phyloP scores from a whole-genome alignment of 2,113 vertebrate genomes.

The Albula goreensis region DNA sequence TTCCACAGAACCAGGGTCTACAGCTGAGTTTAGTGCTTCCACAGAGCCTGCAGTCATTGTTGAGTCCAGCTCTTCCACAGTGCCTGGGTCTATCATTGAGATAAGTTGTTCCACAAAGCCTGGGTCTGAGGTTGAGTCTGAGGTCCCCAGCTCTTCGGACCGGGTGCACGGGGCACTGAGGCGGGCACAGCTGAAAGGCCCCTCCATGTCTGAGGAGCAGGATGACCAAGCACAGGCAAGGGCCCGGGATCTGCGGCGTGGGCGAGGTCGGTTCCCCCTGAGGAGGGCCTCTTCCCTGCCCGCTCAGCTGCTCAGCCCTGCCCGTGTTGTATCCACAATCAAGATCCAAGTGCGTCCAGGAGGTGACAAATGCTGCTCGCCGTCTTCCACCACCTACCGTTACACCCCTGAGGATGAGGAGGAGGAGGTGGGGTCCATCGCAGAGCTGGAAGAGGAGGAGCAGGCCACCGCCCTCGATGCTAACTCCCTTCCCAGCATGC shows the following conservation, averaged over 20 bases:
- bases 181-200: conserved; percentile 72
- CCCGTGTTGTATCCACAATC: conserved; percentile 85
- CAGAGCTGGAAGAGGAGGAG: conserved; percentile 44
- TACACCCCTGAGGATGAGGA: conserved; percentile 61
- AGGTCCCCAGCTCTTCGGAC: conserved; percentile 43
- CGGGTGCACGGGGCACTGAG: conserved; percentile 73
- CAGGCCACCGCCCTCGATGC: conserved; percentile 72
- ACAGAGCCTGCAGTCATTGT: not conserved
- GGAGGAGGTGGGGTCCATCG: conserved; percentile 47
- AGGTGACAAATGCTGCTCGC: conserved; percentile 74
- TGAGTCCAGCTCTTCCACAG: not conserved
- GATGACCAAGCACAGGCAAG: conserved; percentile 57
- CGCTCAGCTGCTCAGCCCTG: conserved; percentile 72
- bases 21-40: not conserved
- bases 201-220: conserved; percentile 30
- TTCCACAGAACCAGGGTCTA: conserved; percentile 16
- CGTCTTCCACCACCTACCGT: conserved; percentile 80
- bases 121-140: not conserved
- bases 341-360: conserved; percentile 82
- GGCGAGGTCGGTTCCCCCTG: conserved; percentile 54
- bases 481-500: conserved; percentile 41
- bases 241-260: conserved; percentile 62
- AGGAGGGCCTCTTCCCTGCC: conserved; percentile 87
- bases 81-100: too few species aligned
- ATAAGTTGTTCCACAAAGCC: not conserved